phyloP scores from a whole-genome alignment of 2,113 vertebrate species.

The Cebus imitator region DNA sequence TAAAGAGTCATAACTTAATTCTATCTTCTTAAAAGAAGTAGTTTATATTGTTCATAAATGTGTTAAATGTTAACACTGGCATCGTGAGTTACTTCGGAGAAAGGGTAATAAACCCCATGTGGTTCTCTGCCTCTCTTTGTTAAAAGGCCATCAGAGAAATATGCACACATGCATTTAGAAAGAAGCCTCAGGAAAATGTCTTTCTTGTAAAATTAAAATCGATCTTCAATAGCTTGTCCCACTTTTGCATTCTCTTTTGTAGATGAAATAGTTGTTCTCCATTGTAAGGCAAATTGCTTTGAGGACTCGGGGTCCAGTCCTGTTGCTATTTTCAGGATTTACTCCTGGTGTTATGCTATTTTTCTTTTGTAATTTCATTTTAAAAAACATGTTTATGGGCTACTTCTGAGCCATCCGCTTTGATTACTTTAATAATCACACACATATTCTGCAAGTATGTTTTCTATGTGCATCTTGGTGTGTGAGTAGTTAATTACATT shows the following conservation, averaged over 20 bases:
- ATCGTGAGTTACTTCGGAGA: neutral
- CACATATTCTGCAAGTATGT: neutral
- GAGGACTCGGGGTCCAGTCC: neutral
- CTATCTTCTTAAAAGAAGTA: neutral
- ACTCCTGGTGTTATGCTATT: neutral
- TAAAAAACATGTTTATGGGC: neutral
- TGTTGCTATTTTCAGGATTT: neutral
- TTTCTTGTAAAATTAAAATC: neutral
- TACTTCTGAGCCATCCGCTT: neutral
- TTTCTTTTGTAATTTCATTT: neutral
- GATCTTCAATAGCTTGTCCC: neutral
- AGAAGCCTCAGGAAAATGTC: neutral
- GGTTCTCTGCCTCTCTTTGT: neutral
- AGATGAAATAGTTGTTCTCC: neutral
- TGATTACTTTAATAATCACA: neutral
- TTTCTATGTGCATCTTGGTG: neutral
- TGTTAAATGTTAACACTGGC: neutral
- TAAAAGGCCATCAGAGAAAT: neutral
- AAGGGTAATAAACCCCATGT: too few relatives aligned
- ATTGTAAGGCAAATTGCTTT: neutral
- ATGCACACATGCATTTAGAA: neutral
- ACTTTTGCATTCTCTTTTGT: neutral
- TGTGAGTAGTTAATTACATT: neutral
- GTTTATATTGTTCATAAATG: too few relatives aligned
- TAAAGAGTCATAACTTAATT: neutral